Evolutionary conservation across 2,797 vertebrate species (phyloP).

Genomic region (Etheostoma perlongum): DNA sequence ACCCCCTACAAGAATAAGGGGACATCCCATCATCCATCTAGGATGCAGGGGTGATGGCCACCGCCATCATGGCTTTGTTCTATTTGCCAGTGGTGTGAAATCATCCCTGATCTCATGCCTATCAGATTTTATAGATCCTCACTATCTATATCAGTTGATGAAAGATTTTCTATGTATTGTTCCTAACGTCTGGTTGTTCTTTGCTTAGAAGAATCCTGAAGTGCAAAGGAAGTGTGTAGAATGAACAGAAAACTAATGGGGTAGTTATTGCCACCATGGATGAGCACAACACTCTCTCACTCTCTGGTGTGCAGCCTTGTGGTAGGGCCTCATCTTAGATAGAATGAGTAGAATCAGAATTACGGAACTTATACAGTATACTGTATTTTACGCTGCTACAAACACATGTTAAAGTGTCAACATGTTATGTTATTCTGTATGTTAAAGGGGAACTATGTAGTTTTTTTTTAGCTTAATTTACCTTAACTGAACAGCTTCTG

Average conservation of each 20-base stretch:
- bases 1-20: constrained; percentile 29
- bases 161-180: constrained; percentile 3
- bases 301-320: too few species aligned
- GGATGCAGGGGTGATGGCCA: constrained; percentile 9
- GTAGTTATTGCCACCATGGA: neutral
- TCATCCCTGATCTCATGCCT: constrained; percentile 1
- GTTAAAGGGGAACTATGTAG: too few species aligned
- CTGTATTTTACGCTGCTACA: too few species aligned
- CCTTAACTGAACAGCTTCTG: too few species aligned
- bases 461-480: too few species aligned
- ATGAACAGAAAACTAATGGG: neutral
- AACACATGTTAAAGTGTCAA: too few species aligned
- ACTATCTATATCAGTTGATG: neutral
- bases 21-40: constrained; percentile 25
- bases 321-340: too few species aligned
- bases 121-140: constrained; percentile 16
- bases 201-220: neutral
- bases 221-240: constrained; percentile 1
- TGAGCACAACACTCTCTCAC: too few species aligned
- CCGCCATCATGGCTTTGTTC: constrained; percentile 21
- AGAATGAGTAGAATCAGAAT: too few species aligned
- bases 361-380: too few species aligned
- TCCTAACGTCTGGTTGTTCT: neutral
- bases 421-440: too few species aligned
- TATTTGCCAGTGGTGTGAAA: constrained; percentile 11